Evolutionary conservation across 2,113 vertebrate genomes (phyloP), one percentile per base, ranked within the genome.

Genomic region (Marmota flaviventris): DNA sequence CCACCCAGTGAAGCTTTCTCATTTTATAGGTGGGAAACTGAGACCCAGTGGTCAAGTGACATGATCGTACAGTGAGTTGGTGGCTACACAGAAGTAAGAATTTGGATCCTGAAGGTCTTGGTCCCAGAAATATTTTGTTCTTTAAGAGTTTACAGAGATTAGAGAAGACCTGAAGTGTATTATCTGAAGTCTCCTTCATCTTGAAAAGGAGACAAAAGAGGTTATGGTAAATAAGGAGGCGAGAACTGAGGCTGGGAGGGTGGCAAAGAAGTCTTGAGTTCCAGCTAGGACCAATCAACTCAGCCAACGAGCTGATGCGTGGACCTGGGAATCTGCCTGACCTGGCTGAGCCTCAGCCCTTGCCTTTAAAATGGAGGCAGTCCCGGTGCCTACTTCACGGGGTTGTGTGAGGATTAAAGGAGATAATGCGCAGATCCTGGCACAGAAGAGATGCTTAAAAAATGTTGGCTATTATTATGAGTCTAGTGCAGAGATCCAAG

Each of bases 341-440:
- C 20, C 45, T 78, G 8, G 1, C 22, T 91, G n/a, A 70, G 16
- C 34, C 51, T 90, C 2, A 25, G 37, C 20, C 5, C 51, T 85
- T 48, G 5, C 70, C 82, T 45, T 89, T 77, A 69, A 76, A 84
- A 84, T 1, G 5, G 72, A 87, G 76, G 87, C 39, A 32, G 42
- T 81, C 24, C 45, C 8, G 27, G 51, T 78, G 82, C 63, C 48
- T 45, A 14, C 34, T 56, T 87, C 25, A 2, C 0, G 0, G 65
- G 75, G 34, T 77, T 87, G 92, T 69, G 0, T 48, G 51, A 97
- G 84, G 79, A 95, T 79, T 65, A 39, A 86, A 63, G 48, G 51
- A 94, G 81, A 89, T 92, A 90, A 96, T 70, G 75, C 61, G 53
- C 76, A 84, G 87, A 65, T 87, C 39, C 94, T 96, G 97, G 94